Percentiles rank a stretch among this genome's conserved stretches.
Evolutionary conservation across 2,797 vertebrate species (phyloP).

Genomic region (Megalops cyprinoides): DNA sequence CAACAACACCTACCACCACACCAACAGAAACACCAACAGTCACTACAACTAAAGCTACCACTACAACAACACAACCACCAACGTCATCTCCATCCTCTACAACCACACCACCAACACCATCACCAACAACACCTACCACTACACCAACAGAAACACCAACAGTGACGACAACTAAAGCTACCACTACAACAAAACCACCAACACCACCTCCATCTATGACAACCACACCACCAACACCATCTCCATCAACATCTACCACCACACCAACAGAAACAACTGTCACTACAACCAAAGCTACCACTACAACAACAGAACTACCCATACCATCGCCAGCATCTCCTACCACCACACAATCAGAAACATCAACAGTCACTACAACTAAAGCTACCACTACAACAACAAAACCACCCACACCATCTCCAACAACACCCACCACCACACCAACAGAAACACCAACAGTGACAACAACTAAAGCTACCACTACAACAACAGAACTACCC

Average conservation of each 20-base stretch:
- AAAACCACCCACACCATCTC: background rate
- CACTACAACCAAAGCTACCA: background rate
- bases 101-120: background rate
- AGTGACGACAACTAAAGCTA: background rate
- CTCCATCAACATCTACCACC: too few species aligned
- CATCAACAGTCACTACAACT: background rate
- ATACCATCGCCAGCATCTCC: background rate
- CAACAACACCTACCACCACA: conserved; percentile 9
- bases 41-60: too few species aligned
- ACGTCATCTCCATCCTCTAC: background rate
- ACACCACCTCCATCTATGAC: conserved; percentile 7
- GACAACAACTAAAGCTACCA: background rate
- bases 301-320: background rate
- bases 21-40: background rate
- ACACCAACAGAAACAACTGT: background rate
- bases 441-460: background rate
- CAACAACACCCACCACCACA: background rate
- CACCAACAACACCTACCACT: background rate
- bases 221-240: background rate
- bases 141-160: background rate
- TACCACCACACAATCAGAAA: background rate
- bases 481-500: background rate
- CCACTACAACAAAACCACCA: background rate
- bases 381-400: background rate
- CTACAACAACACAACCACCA: background rate